These are phyloP conservation scores for Lamprologus speciosus DNA, from an alignment of 2,113 vertebrate species.

Conservation along the genomic window DNA sequence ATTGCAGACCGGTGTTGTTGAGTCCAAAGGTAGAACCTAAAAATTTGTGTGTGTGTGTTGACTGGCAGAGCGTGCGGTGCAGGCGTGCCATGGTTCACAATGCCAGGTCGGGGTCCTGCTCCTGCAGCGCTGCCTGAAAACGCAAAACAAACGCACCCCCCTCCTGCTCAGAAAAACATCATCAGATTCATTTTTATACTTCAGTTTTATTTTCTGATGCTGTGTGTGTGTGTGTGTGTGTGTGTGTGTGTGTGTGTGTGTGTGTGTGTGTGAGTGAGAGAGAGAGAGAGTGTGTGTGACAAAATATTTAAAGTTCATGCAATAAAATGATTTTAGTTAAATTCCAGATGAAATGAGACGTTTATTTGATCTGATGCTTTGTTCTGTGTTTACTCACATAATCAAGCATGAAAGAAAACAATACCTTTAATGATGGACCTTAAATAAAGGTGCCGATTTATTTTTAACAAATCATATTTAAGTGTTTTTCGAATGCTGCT, in stretches of 20 bases:
- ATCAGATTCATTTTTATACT: neutral
- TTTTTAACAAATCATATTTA: neutral
- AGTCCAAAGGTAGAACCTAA: neutral
- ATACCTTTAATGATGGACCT: neutral
- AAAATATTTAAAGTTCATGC: neutral
- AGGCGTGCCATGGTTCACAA: conserved; percentile 78
- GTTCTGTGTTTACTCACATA: neutral
- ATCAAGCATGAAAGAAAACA: neutral
- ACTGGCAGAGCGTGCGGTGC: neutral
- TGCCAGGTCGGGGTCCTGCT: conserved; percentile 77
- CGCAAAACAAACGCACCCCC: neutral
- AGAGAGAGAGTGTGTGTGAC: neutral
- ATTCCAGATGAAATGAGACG: neutral
- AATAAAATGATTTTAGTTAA: neutral
- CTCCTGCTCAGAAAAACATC: neutral
- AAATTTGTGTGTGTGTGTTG: neutral
- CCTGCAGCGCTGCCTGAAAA: conserved; percentile 52
- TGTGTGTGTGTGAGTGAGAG: neutral
- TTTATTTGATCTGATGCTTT: neutral
- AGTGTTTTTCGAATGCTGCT: neutral
- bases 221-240: neutral
- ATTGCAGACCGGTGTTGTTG: conserved; percentile 52
- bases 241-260: neutral
- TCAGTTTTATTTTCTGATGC: neutral
- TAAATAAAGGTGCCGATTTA: neutral